Base-by-base conservation (phyloP, 2,797 vertebrate species). In the Cyclopterus lumpus region DNA sequence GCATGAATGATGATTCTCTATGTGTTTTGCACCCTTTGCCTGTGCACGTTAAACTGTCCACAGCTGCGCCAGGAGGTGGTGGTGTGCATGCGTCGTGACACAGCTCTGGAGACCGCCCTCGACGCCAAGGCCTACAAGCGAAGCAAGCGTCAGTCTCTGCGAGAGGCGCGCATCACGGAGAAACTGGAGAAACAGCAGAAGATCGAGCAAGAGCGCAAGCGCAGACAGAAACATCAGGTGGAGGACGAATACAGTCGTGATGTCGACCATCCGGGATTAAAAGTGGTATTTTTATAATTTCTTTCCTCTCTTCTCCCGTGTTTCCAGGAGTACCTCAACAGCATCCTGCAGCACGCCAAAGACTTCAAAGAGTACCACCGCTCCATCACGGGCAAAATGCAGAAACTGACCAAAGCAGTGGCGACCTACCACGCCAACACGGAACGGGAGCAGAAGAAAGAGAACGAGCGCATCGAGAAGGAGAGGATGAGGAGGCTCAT, bases 181-280 rank as follows among this genome's bases (percentile, higher is more conserved):
- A 99, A 99, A 82, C 95, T 99, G 87, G 97, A 99, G 93, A 99
- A 99, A 71, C 98, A 99, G 92, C 98, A 99, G 93, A 99, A 99
- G 95, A 99, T 99, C 0, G 98, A 99, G 85, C 98, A 99, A 80
- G 98, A 99, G 71, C 93, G 98, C 54, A 99, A 99, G 73, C 97
- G 98, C 8, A 91, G 98, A 7, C 98, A 99, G 93, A 99, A 99
- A 76, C 98, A 99, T 88, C 98, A 99, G 97, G 97, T 98, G 80
- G 44, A 49, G 10, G 16, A 75, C 16, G 16, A 22, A 53, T 12
- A 2, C 12, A 16, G 53, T 22, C 14, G 18, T 1, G 20, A 63
- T 0, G 1, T 66, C 18, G n/a, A 24, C 20, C n/a, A n/a, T 15
- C 15, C 18, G 1, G 30, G 20, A 38, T 57, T 28, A 20, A 8